Base-by-base conservation (phyloP, 2,797 vertebrate genomes). In the Sebastes diploproa region DNA sequence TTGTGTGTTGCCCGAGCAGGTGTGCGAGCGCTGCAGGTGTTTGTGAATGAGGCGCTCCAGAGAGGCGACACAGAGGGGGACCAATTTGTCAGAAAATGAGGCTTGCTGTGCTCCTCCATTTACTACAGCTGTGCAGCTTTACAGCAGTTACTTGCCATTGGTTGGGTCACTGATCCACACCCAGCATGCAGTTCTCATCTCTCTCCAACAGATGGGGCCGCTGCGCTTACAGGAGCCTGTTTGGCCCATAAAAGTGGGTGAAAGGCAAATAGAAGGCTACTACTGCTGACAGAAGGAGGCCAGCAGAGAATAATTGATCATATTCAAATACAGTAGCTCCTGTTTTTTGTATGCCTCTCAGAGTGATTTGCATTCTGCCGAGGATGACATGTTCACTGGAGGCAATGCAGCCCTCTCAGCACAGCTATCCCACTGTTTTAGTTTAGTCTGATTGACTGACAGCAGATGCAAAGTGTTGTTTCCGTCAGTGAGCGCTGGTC, bases 201-300 rank as follows among this genome's bases (percentile, higher is more conserved):
- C 18, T 20, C 2, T 5, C 90, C 92, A 78, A 23, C 83, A 93
- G 91, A 75, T 81, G 89, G 82, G 3, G 91, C 68, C 29, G 38
- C 76, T 75, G 75, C 9, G 34, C 75, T 14, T 14, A 12, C 55
- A 25, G 1, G 58, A 20, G 30, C 13, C 14, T 5, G 8, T 56
- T 2, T 18, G 9, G 18, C 63, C 3, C 13, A 30, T 42, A 46
- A 59, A 89, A 88, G 11, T 82, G 78, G 80, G 86, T 92, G 91
- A 92, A 88, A 92, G 86, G 89, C 87, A 83, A 87, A 74, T 22
- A 70, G 75, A 92, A 59, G 85, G 68, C 79, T 74, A 82, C 22
- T 52, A 46, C 54, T 75, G 72, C 87, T 92, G 90, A 91, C 89
- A 90, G 80, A 86, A 89, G 78, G 85, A 86, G 89, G 90, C 86